Evolutionary conservation across 2,888 invertebrate species (phyloP).

Genomic region (Erannis defoliaria): DNA sequence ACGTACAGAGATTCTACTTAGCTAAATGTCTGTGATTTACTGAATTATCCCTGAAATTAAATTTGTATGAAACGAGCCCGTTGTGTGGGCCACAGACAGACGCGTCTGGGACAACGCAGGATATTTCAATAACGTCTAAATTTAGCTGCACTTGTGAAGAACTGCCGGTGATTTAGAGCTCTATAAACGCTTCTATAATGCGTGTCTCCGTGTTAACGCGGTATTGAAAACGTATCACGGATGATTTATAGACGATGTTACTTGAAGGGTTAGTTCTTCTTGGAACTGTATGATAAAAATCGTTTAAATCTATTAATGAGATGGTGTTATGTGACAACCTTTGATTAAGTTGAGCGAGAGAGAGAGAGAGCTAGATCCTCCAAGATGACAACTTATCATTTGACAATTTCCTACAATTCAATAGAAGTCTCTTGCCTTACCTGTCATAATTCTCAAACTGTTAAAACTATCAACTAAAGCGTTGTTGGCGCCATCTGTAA

Average conservation of each 20-base stretch:
- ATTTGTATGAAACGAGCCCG: constrained; percentile 5
- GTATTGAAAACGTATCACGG: constrained; percentile 32
- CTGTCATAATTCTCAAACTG: no score
- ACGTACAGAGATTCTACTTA: no score
- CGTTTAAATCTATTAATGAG: neutral
- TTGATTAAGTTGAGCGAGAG: no score
- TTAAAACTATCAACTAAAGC: no score
- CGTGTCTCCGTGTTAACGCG: constrained; percentile 46
- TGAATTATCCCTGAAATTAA: neutral
- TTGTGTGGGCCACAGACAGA: constrained; percentile 4
- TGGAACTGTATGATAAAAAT: neutral
- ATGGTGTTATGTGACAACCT: no score
- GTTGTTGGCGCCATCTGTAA: no score
- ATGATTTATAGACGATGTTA: constrained; percentile 33
- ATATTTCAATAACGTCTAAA: constrained; percentile 58
- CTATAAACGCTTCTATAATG: constrained; percentile 55
- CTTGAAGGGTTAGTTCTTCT: neutral
- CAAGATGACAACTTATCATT: no score
- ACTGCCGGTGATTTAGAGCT: constrained; percentile 57
- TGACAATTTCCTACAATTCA: no score
- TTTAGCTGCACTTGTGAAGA: constrained; percentile 53
- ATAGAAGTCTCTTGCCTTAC: no score
- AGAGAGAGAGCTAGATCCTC: no score
- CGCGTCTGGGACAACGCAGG: constrained; percentile 49
- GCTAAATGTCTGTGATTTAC: neutral